phyloP scores from a whole-genome alignment of 2,797 vertebrate species.

The Sebastes paucispinis region DNA sequence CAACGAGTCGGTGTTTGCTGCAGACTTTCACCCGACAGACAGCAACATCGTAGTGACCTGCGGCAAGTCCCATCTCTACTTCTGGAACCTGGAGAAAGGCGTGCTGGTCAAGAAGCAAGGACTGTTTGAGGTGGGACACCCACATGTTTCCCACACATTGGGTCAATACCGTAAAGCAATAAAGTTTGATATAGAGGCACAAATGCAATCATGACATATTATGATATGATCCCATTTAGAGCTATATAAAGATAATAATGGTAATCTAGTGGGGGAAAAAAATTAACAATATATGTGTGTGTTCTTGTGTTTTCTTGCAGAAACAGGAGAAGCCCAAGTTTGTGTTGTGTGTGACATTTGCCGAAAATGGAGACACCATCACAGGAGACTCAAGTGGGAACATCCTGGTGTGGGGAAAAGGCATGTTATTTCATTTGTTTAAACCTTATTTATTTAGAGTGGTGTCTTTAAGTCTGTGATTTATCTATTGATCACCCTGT shows the following conservation, averaged over 20 bases:
- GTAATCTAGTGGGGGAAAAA: background rate
- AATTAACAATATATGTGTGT: background rate
- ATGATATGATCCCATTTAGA: background rate
- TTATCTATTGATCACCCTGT: constrained; percentile 30
- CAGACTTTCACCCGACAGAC: constrained; percentile 98
- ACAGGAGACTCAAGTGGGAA: constrained; percentile 99
- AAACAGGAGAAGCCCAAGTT: constrained; percentile 99
- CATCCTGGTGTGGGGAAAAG: constrained; percentile 99
- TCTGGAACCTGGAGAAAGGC: constrained; percentile 95
- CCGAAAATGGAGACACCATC: constrained; percentile 96
- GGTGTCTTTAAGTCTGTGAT: background rate
- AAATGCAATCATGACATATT: background rate
- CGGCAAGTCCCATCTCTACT: constrained; percentile 97
- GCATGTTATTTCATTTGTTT: background rate
- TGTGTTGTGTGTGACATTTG: constrained; percentile 97
- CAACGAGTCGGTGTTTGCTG: constrained; percentile 94
- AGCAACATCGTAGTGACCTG: constrained; percentile 95
- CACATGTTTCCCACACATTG: background rate
- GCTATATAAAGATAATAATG: background rate
- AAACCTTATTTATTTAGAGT: background rate
- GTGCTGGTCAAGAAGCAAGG: constrained; percentile 95
- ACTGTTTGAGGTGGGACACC: constrained; percentile 90
- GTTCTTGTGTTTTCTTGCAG: constrained; percentile 79
- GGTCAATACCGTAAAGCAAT: background rate
- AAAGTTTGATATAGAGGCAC: background rate